A percentile compares a stretch with the other conserved stretches of the same genome.
These are phyloP conservation scores for Samia ricini DNA, from an alignment of 1,140 invertebrate genomes.

Conservation along the genomic window DNA sequence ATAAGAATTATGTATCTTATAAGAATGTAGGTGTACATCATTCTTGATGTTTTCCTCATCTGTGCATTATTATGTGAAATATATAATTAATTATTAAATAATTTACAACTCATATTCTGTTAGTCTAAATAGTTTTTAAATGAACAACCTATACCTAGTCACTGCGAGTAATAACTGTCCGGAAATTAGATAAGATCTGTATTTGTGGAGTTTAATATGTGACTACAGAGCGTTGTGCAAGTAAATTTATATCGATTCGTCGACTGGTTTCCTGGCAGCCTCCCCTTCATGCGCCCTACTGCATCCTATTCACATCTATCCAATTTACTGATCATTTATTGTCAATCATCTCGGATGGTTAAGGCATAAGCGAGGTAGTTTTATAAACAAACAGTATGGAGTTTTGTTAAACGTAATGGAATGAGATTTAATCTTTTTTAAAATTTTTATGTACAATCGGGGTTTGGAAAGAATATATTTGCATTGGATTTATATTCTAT, in stretches of 20 bases:
- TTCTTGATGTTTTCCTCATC: no score
- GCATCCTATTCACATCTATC: slow-evolving; percentile 13
- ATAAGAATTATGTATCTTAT: neutral
- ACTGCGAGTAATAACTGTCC: neutral
- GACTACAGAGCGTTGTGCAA: neutral
- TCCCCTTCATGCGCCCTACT: slow-evolving; percentile 45
- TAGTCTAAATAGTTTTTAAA: no score
- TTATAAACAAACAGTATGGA: no score
- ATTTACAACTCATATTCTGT: no score
- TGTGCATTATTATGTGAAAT: neutral
- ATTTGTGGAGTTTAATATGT: neutral
- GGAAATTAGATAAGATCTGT: neutral
- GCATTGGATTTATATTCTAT: no score
- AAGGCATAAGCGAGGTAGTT: no score
- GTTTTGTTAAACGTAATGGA: no score
- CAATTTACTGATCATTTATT: neutral
- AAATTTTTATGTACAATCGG: no score
- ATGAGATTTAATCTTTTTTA: no score
- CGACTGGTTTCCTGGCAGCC: slow-evolving; percentile 35
- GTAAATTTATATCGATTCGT: slow-evolving; percentile 46
- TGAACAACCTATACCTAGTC: neutral
- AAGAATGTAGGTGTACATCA: no score
- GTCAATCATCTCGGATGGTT: no score
- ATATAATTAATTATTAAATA: neutral
- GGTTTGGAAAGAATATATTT: no score